phyloP scores from a whole-genome alignment of 2,797 vertebrate genomes.

The Adelosebastes latens region DNA sequence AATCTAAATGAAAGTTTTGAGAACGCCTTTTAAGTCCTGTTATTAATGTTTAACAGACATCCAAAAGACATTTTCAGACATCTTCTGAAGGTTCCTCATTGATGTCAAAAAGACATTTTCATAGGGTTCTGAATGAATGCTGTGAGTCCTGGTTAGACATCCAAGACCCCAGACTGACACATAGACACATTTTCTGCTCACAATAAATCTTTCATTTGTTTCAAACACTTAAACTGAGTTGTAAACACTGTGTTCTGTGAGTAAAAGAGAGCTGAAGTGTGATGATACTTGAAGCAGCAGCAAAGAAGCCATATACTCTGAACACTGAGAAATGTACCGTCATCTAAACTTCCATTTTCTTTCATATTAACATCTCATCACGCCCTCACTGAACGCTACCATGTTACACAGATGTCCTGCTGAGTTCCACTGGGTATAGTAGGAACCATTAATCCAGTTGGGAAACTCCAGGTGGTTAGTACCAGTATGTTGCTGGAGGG shows the following conservation, averaged over 20 bases:
- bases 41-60: not conserved
- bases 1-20: not conserved
- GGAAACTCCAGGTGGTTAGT: slow-evolving; percentile 28
- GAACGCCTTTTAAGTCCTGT: not conserved
- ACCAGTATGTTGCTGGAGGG: slow-evolving; percentile 13
- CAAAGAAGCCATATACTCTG: not conserved
- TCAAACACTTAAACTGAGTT: not conserved
- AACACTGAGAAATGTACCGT: not conserved
- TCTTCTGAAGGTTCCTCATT: not conserved
- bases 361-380: not conserved
- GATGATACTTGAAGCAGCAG: not conserved
- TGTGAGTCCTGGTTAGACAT: not conserved
- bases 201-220: not conserved
- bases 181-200: not conserved
- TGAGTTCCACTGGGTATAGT: not conserved
- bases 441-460: slow-evolving; percentile 2
- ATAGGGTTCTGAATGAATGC: not conserved
- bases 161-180: not conserved
- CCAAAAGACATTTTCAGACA: not conserved
- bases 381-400: not conserved
- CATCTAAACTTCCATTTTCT: not conserved
- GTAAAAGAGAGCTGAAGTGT: not conserved
- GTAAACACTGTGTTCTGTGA: not conserved
- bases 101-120: not conserved
- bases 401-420: slow-evolving; percentile 1